phyloP scores from a whole-genome alignment of 1,140 invertebrate genomes.

The Hypothenemus hampei region DNA sequence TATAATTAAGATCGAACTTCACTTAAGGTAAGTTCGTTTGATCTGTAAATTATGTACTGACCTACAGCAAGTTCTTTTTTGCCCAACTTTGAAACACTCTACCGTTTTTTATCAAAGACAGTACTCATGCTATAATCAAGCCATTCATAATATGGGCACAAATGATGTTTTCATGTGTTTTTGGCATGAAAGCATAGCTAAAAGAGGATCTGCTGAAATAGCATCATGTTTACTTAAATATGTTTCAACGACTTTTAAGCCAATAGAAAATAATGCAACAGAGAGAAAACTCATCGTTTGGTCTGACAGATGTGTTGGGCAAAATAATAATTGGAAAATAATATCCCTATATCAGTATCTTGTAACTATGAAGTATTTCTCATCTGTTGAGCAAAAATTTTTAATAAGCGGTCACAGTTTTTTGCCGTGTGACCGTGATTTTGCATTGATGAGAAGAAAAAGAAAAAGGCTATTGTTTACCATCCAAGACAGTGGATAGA shows the following conservation, averaged over 20 bases:
- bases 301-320: neutral
- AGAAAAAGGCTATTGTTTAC: too few species aligned
- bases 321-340: neutral
- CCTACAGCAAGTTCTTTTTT: too few species aligned
- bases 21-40: too few species aligned
- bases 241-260: too few species aligned
- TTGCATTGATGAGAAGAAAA: slow-evolving; percentile 4
- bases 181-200: neutral
- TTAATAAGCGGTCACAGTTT: slow-evolving; percentile 7
- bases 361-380: neutral
- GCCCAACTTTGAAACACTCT: too few species aligned
- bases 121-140: too few species aligned
- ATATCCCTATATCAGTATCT: neutral
- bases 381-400: neutral
- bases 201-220: neutral
- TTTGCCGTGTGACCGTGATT: slow-evolving; percentile 3
- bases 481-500: too few species aligned
- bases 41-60: too few species aligned
- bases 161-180: neutral
- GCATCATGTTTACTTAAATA: neutral
- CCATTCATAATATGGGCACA: neutral
- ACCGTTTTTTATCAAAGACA: too few species aligned
- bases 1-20: too few species aligned
- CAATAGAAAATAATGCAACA: neutral
- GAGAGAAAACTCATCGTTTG: neutral